A percentile compares a stretch with the other conserved stretches of the same genome.
phyloP scores from a whole-genome alignment of 2,797 vertebrate species.

The Pipistrellus pygmaeus region DNA sequence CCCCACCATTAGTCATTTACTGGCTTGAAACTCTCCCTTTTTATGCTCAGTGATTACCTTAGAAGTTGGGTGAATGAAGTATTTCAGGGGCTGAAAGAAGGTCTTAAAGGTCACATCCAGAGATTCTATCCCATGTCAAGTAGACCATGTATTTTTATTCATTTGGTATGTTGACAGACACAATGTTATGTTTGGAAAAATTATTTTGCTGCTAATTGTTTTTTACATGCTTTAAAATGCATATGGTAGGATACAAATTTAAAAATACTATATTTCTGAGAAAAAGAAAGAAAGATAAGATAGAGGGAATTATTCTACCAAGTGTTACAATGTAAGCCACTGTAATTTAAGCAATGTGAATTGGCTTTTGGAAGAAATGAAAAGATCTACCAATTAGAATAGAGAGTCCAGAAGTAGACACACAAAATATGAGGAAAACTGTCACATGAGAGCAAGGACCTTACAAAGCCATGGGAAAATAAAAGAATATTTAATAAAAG shows the following conservation, averaged over 20 bases:
- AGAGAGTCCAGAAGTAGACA: background rate
- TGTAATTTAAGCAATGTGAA: conserved; percentile 46
- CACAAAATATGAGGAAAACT: conserved; percentile 20
- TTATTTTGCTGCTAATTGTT: background rate
- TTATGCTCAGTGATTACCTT: background rate
- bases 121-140: background rate
- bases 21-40: background rate
- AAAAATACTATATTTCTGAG: conserved; percentile 26
- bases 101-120: background rate
- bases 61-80: background rate
- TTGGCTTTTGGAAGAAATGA: conserved; percentile 2
- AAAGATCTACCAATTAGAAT: background rate
- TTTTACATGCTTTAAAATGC: conserved; percentile 20
- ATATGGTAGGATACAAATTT: background rate
- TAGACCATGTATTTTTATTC: background rate
- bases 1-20: background rate
- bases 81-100: background rate
- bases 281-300: background rate
- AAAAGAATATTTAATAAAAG: background rate
- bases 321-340: background rate
- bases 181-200: background rate
- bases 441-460: background rate
- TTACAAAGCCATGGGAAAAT: background rate
- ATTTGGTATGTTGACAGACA: background rate
- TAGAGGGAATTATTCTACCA: background rate